Evolutionary conservation across 2,797 vertebrate genomes (phyloP), one percentile per base, ranked within the genome.

Genomic region (Syncerus caffer): DNA sequence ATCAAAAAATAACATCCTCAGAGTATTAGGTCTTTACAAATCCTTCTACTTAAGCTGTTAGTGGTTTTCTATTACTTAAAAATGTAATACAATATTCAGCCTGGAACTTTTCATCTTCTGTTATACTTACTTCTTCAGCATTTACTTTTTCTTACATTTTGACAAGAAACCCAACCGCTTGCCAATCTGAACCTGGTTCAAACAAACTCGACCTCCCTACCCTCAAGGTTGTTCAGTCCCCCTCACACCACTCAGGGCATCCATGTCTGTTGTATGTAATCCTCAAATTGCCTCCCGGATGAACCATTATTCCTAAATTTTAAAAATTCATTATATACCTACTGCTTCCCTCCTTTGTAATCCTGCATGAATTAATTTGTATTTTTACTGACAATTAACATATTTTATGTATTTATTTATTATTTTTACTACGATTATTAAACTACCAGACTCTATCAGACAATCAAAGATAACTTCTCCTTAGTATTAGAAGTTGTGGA

Each of bases 151-250:
- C 31, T 15, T 6, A 1, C 21, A 2, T 38, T 53, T 38, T 47
- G 8, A 9, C 23, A 57, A 80, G 51, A 84, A 79, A 55, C 4
- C 13, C 19, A 21, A 31, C 25, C 2, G n/a, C 6, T 62, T 64
- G 42, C 57, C 57, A 47, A 4, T 62, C 4, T 7, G 50, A 23
- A 62, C 34, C 17, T 9, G 8, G 4, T 25, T 15, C 17, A 62
- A 42, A 38, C 21, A 19, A 58, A 50, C 29, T 31, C 15, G 42
- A 29, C n/a, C 12, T n/a, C n/a, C 21, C 29, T 76, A 53, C 50
- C 16, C 23, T 47, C 21, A 0, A 0, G 1, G 7, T 3, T n/a
- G 21, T 7, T 31, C 16, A 50, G 34, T 7, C 31, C 38, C 2
- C 11, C 29, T 4, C 21, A 31, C 34, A 8, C 12, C 21, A 38